A percentile compares a stretch with the other conserved stretches of the same genome.
Evolutionary conservation across 2,888 invertebrate species (phyloP).

Genomic region (Micropterix aruncella): DNA sequence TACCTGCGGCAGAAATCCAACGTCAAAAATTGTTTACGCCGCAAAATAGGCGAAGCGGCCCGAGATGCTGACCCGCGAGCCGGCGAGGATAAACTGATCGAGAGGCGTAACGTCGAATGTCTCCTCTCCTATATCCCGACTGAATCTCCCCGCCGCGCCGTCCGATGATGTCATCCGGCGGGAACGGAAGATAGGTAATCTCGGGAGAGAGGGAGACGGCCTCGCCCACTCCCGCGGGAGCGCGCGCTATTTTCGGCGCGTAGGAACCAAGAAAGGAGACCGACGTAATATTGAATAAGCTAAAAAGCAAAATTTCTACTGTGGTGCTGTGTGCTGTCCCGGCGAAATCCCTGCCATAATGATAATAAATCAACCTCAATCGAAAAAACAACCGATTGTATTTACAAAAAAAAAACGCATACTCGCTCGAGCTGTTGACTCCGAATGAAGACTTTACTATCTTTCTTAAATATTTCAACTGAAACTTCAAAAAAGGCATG

Average conservation of each 20-base stretch:
- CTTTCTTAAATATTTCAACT: slow-evolving; percentile 9
- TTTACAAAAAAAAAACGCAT: too few relatives aligned
- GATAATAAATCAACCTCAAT: slow-evolving; percentile 7
- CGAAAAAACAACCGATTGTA: too few relatives aligned
- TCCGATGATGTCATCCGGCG: slow-evolving; percentile 26
- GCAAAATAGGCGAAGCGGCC: not conserved
- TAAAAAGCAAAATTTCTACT: slow-evolving; percentile 25
- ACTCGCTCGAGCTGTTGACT: slow-evolving; percentile 1
- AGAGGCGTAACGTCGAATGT: slow-evolving; percentile 30
- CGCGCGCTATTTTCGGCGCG: slow-evolving; percentile 39
- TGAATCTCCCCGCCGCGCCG: slow-evolving; percentile 28
- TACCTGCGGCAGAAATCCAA: not conserved
- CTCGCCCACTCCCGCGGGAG: slow-evolving; percentile 33
- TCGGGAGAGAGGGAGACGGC: slow-evolving; percentile 13
- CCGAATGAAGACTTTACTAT: slow-evolving; percentile 10
- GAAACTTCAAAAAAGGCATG: too few relatives aligned
- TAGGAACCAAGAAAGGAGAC: slow-evolving; percentile 45
- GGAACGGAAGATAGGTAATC: slow-evolving; percentile 22
- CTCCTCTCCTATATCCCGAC: slow-evolving; percentile 41
- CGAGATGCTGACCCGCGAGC: not conserved
- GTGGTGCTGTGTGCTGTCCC: slow-evolving; percentile 38
- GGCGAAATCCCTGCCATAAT: not conserved
- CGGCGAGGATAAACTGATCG: slow-evolving; percentile 1
- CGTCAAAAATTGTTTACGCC: not conserved
- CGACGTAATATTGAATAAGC: slow-evolving; percentile 42